These are phyloP conservation scores for Muscicapa striata DNA, from an alignment of 2,797 vertebrate genomes.

Conservation along the genomic window DNA sequence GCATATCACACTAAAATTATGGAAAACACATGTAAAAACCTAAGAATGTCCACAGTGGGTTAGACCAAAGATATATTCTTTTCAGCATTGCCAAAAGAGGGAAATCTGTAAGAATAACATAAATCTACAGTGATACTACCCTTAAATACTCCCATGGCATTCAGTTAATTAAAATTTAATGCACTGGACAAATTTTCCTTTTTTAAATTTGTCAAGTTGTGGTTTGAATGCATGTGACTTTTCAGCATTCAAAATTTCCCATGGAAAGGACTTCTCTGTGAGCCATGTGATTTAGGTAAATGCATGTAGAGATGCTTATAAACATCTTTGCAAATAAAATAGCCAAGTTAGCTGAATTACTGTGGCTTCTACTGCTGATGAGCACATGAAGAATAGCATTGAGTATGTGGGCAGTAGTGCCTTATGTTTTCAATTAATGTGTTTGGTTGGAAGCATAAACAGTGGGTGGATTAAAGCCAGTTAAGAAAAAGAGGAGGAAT, in stretches of 20 bases:
- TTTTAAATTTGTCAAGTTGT: not conserved
- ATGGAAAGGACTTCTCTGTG: not conserved
- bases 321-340: constrained; percentile 34
- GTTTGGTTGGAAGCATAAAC: constrained; percentile 19
- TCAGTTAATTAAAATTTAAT: not conserved
- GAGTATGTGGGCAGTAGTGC: constrained; percentile 36
- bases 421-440: constrained; percentile 43
- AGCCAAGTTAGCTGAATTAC: not conserved
- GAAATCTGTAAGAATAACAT: not conserved
- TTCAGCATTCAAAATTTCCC: not conserved
- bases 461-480: constrained; percentile 13
- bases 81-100: not conserved
- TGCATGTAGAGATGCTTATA: not conserved
- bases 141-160: not conserved
- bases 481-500: not conserved
- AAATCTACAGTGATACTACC: not conserved
- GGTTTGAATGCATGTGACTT: not conserved
- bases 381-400: not conserved
- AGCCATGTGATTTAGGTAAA: not conserved
- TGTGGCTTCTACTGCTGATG: not conserved
- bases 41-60: not conserved
- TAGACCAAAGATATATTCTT: not conserved
- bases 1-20: not conserved
- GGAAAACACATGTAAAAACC: not conserved
- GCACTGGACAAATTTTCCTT: not conserved